These are phyloP conservation scores for Ptychochromis oligacanthus DNA, from an alignment of 2,113 vertebrate genomes.

Conservation along the genomic window DNA sequence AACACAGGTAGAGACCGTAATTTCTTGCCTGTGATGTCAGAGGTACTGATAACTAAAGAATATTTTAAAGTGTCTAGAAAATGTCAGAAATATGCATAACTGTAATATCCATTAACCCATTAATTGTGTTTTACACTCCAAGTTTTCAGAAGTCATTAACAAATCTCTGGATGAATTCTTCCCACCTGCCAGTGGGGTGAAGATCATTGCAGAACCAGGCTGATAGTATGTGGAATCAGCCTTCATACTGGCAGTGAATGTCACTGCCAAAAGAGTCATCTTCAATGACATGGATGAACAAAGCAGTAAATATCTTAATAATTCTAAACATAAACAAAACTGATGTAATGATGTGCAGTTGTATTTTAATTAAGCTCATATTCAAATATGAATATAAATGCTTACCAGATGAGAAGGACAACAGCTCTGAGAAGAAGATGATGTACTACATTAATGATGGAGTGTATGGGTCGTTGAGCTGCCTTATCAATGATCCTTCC, in stretches of 20 bases:
- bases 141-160: slow-evolving; percentile 88
- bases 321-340: too few relatives aligned
- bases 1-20: too few relatives aligned
- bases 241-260: slow-evolving; percentile 87
- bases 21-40: too few relatives aligned
- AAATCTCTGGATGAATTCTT: slow-evolving; percentile 89
- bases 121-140: background rate
- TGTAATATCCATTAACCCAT: too few relatives aligned
- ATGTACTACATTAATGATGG: slow-evolving; percentile 45
- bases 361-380: too few relatives aligned
- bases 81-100: too few relatives aligned
- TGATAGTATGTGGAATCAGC: slow-evolving; percentile 90
- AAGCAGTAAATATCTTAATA: too few relatives aligned
- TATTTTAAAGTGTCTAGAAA: too few relatives aligned
- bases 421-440: slow-evolving; percentile 22
- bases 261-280: slow-evolving; percentile 89
- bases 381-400: background rate
- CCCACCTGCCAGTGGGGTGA: slow-evolving; percentile 83
- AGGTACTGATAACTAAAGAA: too few relatives aligned
- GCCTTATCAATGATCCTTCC: background rate
- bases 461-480: slow-evolving; percentile 24
- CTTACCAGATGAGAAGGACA: slow-evolving; percentile 11
- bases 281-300: slow-evolving; percentile 76
- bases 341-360: too few relatives aligned
- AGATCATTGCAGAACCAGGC: slow-evolving; percentile 90